Conservation (phyloP, 2,888 invertebrate species). For the Brenthis daphne region DNA sequence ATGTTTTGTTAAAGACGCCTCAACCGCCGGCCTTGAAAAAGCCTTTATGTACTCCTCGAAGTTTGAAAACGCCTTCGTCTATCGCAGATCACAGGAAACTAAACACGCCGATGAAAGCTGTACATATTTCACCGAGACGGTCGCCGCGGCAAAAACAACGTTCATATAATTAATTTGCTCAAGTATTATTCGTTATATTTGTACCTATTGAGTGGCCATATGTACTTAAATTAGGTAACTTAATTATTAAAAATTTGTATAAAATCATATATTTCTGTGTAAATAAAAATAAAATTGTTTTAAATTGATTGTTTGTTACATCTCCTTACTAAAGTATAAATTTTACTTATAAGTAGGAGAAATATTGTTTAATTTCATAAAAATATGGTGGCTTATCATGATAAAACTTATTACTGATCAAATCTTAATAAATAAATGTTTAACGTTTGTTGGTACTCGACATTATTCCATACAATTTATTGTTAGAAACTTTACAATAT, state of each 20-base stretch:
- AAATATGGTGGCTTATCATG: no score
- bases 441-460: no score
- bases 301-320: neutral
- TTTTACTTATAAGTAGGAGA: no score
- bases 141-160: constrained; percentile 63
- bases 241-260: constrained; percentile 32
- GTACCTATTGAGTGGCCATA: constrained; percentile 16
- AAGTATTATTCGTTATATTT: constrained; percentile 11
- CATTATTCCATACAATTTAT: no score
- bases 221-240: constrained; percentile 36
- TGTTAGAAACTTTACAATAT: no score
- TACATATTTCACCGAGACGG: constrained; percentile 72
- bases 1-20: constrained; percentile 53
- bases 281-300: constrained; percentile 30
- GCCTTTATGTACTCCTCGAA: constrained; percentile 81
- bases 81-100: constrained; percentile 68
- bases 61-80: constrained; percentile 71
- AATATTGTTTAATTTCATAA: no score
- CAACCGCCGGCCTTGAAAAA: constrained; percentile 83
- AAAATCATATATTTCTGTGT: constrained; percentile 30
- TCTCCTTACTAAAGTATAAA: no score
- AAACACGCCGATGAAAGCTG: constrained; percentile 83
- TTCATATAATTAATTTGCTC: constrained; percentile 23
- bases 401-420: no score
- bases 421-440: no score